These are phyloP conservation scores for Talpa occidentalis DNA, from an alignment of 2,113 vertebrate species.

Conservation along the genomic window DNA sequence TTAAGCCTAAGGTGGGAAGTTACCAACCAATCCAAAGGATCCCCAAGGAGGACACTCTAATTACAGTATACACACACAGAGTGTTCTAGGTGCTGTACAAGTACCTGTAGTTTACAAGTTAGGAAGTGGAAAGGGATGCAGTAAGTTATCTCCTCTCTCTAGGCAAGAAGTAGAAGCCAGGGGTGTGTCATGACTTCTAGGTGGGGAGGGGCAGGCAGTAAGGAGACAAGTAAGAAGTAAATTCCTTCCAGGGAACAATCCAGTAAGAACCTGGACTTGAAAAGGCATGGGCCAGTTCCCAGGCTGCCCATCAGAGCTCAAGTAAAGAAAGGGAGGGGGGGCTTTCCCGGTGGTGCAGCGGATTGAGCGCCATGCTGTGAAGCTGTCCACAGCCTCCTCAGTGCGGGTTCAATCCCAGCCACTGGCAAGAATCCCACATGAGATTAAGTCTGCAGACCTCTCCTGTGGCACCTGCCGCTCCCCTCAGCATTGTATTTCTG, in stretches of 20 bases:
- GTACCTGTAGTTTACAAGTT: no score
- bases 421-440: no score
- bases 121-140: background rate
- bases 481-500: no score
- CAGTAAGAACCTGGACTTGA: background rate
- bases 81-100: background rate
- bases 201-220: rapidly evolving
- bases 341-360: no score
- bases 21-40: background rate
- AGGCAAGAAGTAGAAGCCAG: background rate
- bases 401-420: no score
- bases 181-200: background rate
- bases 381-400: no score
- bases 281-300: background rate
- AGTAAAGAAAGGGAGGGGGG: background rate
- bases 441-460: no score
- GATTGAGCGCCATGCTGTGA: no score
- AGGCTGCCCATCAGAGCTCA: background rate
- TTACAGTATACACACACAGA: rapidly evolving
- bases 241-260: background rate
- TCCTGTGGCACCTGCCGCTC: no score
- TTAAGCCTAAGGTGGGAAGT: background rate
- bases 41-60: rapidly evolving
- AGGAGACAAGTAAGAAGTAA: background rate
- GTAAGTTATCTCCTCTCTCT: background rate